Evolutionary conservation across 2,888 invertebrate species (phyloP).

Genomic region (Lacanobia oleracea): DNA sequence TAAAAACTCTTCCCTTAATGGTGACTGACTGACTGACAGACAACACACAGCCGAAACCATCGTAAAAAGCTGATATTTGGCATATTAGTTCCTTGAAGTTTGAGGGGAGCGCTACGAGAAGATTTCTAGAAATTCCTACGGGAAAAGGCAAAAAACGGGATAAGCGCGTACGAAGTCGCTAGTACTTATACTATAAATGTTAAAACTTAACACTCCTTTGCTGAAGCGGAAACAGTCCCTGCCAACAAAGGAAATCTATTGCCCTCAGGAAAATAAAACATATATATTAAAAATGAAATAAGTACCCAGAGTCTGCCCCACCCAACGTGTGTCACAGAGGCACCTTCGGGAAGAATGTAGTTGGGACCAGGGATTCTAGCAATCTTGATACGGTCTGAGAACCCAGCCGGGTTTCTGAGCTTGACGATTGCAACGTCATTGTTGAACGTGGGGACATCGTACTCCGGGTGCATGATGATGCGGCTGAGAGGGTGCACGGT

Average conservation of each 20-base stretch:
- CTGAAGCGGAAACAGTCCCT: background rate
- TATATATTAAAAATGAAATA: background rate
- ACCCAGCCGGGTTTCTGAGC: constrained; percentile 61
- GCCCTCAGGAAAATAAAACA: background rate
- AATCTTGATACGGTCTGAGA: constrained; percentile 30
- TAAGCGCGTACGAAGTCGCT: too few relatives aligned
- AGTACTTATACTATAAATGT: too few relatives aligned
- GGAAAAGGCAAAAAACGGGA: too few relatives aligned
- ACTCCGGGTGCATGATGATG: constrained; percentile 67
- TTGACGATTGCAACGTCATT: constrained; percentile 73
- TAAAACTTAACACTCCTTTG: too few relatives aligned
- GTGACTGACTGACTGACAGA: too few relatives aligned
- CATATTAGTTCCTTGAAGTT: too few relatives aligned
- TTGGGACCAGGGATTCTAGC: constrained; percentile 66
- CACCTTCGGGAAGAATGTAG: constrained; percentile 34
- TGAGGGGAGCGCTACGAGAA: too few relatives aligned
- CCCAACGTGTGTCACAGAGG: constrained; percentile 64
- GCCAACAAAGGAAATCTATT: background rate
- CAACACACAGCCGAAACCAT: too few relatives aligned
- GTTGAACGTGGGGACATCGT: constrained; percentile 56
- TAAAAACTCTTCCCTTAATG: too few relatives aligned
- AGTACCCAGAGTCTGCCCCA: constrained; percentile 73
- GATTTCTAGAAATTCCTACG: too few relatives aligned
- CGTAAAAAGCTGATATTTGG: too few relatives aligned
- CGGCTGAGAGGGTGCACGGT: constrained; percentile 51